A percentile compares a stretch with the other conserved stretches of the same genome.
These are phyloP conservation scores for Siniperca undulata DNA, from an alignment of 2,797 vertebrate genomes.

Conservation along the genomic window DNA sequence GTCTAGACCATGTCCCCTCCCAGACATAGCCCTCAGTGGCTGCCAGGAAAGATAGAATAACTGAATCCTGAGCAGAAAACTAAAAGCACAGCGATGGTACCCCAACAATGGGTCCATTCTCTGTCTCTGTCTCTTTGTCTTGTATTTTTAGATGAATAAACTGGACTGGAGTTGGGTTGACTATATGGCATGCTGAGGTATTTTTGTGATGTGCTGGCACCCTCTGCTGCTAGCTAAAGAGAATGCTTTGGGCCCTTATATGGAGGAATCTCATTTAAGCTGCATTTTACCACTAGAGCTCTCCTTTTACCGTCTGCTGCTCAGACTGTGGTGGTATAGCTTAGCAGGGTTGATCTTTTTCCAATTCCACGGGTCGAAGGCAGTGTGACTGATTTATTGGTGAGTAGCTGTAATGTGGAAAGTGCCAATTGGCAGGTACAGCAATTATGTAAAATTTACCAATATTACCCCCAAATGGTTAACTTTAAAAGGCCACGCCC, in stretches of 20 bases:
- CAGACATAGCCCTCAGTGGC: slow-evolving; percentile 26
- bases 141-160: slow-evolving; percentile 39
- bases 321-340: not conserved
- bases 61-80: slow-evolving; percentile 40
- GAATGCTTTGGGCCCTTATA: slow-evolving; percentile 57
- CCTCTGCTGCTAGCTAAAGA: slow-evolving; percentile 81
- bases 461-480: slow-evolving; percentile 13
- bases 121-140: slow-evolving; percentile 22
- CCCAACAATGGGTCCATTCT: slow-evolving; percentile 12
- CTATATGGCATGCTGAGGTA: slow-evolving; percentile 27
- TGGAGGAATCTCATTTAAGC: slow-evolving; percentile 21
- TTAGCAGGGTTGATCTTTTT: slow-evolving; percentile 8
- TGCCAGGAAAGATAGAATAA: slow-evolving; percentile 44
- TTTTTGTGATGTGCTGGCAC: slow-evolving; percentile 80
- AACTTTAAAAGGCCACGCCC: slow-evolving; percentile 24
- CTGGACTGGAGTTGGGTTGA: slow-evolving; percentile 31
- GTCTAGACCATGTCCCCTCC: slow-evolving; percentile 47
- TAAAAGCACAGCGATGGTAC: slow-evolving; percentile 13
- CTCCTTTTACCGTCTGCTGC: not conserved
- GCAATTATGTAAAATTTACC: not conserved
- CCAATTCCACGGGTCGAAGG: not conserved
- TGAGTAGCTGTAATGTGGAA: slow-evolving; percentile 22
- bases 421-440: not conserved
- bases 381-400: slow-evolving; percentile 5
- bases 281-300: slow-evolving; percentile 29